Conservation (phyloP, 2,797 vertebrate species). For the Takifugu ocellatus region DNA sequence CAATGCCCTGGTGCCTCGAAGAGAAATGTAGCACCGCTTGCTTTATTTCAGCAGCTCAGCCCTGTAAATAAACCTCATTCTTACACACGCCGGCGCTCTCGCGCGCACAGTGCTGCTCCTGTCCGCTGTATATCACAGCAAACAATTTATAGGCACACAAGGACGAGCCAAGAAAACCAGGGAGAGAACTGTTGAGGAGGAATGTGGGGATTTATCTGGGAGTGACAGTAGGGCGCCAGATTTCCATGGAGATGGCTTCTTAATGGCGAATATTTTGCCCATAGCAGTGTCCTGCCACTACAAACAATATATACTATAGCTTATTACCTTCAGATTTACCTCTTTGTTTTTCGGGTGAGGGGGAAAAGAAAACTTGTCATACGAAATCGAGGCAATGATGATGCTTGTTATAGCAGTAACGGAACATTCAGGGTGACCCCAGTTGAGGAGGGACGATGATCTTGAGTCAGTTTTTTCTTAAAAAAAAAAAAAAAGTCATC, state of each 20-base stretch:
- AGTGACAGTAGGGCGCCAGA: conserved; percentile 24
- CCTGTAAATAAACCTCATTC: conserved; percentile 67
- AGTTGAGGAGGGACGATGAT: no score
- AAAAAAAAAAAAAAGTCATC: neutral
- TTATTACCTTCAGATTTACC: no score
- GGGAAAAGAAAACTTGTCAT: no score
- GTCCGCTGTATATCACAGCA: conserved; percentile 54
- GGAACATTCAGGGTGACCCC: no score
- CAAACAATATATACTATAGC: conserved; percentile 15
- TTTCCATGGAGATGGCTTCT: conserved; percentile 31
- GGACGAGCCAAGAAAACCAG: conserved; percentile 44
- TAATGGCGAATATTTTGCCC: conserved; percentile 44
- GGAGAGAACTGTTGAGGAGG: conserved; percentile 35
- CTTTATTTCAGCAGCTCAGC: conserved; percentile 62
- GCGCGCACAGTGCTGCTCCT: conserved; percentile 20
- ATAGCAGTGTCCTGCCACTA: conserved; percentile 22
- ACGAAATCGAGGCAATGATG: no score
- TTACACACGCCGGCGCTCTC: conserved; percentile 19
- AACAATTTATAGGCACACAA: conserved; percentile 55
- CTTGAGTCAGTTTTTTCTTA: no score
- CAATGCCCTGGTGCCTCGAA: conserved; percentile 41
- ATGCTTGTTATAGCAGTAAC: no score
- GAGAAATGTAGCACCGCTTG: conserved; percentile 62
- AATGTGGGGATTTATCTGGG: conserved; percentile 42
- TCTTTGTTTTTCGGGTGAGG: no score